A percentile compares a stretch with the other conserved stretches of the same genome.
These are phyloP conservation scores for Oxyruncus cristatus DNA, from an alignment of 2,113 vertebrate species.

Conservation along the genomic window DNA sequence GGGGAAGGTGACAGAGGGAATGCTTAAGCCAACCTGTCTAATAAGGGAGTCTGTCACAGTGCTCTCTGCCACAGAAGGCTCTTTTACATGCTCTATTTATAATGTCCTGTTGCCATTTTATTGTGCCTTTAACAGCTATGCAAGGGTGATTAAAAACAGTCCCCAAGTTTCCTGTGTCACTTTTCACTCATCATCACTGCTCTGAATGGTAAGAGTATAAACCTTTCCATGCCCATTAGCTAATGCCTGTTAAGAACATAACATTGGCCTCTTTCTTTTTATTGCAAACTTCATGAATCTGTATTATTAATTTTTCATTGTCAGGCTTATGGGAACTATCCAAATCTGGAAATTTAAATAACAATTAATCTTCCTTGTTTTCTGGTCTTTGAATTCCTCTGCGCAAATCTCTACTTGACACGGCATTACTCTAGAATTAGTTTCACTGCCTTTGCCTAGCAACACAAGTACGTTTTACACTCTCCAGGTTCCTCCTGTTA, in stretches of 20 bases:
- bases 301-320: slow-evolving; percentile 40
- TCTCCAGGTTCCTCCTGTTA: slow-evolving; percentile 51
- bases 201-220: slow-evolving; percentile 47
- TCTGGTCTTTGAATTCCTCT: slow-evolving; percentile 30
- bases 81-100: slow-evolving; percentile 53
- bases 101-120: slow-evolving; percentile 54
- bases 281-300: neutral
- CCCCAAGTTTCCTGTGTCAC: slow-evolving; percentile 45
- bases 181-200: slow-evolving; percentile 55
- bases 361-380: slow-evolving; percentile 51
- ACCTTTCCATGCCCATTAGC: slow-evolving; percentile 20
- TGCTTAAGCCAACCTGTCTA: slow-evolving; percentile 42
- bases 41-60: neutral
- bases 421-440: slow-evolving; percentile 28
- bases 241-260: neutral
- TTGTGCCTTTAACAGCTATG: slow-evolving; percentile 49
- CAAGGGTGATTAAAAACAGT: slow-evolving; percentile 61
- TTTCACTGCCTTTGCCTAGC: slow-evolving; percentile 53
- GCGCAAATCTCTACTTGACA: slow-evolving; percentile 21
- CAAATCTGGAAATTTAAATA: slow-evolving; percentile 56
- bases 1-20: neutral
- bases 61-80: slow-evolving; percentile 34
- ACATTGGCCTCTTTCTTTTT: neutral
- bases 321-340: slow-evolving; percentile 21
- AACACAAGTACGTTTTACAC: slow-evolving; percentile 51